Base-by-base conservation (phyloP, 2,113 vertebrate genomes). In the Sitta europaea region DNA sequence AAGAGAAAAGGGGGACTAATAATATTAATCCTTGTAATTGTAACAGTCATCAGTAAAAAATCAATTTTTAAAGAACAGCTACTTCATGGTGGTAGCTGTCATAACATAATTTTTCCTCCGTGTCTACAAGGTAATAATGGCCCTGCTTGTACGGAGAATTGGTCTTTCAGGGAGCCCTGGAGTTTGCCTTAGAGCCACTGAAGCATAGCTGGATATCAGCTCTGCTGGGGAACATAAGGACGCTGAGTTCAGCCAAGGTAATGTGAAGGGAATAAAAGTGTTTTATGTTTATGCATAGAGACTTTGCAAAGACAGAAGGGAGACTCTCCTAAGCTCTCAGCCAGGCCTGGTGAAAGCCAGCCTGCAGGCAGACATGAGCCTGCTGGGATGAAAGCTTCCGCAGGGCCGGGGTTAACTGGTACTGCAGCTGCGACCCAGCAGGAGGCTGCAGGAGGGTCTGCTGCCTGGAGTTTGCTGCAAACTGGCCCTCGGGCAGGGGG, bases 1-100 rank as follows among this genome's bases (percentile, higher is more conserved):
- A 86, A 85, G 90, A 79, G 94, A 76, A 92, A 66, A 96, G 59
- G 11, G 72, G 74, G 86, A 76, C 80, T 91, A 95, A 95, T 95
- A 96, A 95, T 90, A 86, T 85, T 95, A 94, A 93, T 86, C 80
- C 40, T 55, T 66, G 22, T 75, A 84, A 92, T 93, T 83, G 48
- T 83, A 97, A 47, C 45, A 53, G 38, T 80, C 86, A 79, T 71
- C 66, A 53, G 42, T 77, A 86, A 95, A 95, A 95, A 80, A 72
- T 76, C 84, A 88, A 38, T 89, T 94, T 97, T 90, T 81, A 73
- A 79, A 85, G 67, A 95, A 67, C n/a, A 87, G 36, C 43, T 91
- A 42, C 84, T 93, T 89, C 58, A 18, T 62, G 66, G 58, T 66
- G 9, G n/a, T 70, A 59, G 33, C 43, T 91, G 59, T 54, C 63